Conservation (phyloP, 2,797 vertebrate species). For the Neostethus bicornis region DNA sequence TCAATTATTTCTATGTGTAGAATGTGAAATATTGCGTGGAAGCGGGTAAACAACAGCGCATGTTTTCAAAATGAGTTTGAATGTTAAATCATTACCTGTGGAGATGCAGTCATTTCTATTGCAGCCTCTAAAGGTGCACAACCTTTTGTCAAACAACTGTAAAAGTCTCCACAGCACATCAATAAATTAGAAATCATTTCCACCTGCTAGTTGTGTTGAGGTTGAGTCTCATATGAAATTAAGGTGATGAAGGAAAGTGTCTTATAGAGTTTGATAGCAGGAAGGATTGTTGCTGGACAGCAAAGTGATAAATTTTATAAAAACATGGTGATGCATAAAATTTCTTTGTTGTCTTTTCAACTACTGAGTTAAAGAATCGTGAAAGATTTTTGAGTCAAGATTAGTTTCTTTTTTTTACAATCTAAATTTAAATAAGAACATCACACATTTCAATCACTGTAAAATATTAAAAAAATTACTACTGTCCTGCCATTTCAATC, state of each 20-base stretch:
- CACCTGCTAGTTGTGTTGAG: slow-evolving; percentile 39
- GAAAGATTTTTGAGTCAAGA: slow-evolving; percentile 45
- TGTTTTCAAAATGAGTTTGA: too few relatives aligned
- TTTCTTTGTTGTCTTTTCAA: slow-evolving; percentile 65
- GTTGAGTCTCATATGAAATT: slow-evolving; percentile 18
- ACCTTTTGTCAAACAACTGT: too few relatives aligned
- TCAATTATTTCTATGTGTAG: too few relatives aligned
- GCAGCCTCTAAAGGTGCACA: too few relatives aligned
- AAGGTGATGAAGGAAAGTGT: slow-evolving; percentile 45
- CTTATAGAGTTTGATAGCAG: slow-evolving; percentile 62
- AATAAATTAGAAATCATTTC: not conserved
- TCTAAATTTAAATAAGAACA: slow-evolving; percentile 2
- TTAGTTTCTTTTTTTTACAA: slow-evolving; percentile 31
- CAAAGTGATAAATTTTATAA: slow-evolving; percentile 74
- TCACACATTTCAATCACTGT: too few relatives aligned
- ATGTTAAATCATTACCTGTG: too few relatives aligned
- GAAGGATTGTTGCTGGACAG: slow-evolving; percentile 89
- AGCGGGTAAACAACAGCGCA: too few relatives aligned
- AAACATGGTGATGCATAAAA: slow-evolving; percentile 60
- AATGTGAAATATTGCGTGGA: too few relatives aligned
- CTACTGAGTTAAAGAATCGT: slow-evolving; percentile 77
- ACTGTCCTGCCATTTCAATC: not conserved
- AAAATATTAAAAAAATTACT: too few relatives aligned
- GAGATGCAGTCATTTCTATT: too few relatives aligned
- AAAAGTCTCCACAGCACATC: not conserved